These are phyloP conservation scores for Ancistrus triradiatus DNA, from an alignment of 2,113 vertebrate species.

Conservation along the genomic window DNA sequence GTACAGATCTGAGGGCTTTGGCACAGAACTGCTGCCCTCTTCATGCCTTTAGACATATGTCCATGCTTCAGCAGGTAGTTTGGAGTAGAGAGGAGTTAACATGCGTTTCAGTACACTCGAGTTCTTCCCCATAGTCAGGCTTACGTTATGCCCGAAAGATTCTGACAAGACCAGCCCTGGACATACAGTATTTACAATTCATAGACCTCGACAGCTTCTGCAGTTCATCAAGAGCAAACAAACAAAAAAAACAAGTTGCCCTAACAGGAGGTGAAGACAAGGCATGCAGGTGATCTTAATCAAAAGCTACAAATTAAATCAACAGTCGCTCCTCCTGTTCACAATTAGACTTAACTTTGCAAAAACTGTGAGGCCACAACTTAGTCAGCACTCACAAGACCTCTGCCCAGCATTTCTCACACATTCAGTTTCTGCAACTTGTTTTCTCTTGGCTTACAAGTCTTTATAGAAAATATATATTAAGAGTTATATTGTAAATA, in stretches of 20 bases:
- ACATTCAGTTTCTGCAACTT: not conserved
- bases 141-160: not conserved
- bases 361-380: slow-evolving; percentile 31
- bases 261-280: slow-evolving; percentile 19
- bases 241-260: too few species aligned
- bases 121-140: slow-evolving; percentile 16
- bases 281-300: slow-evolving; percentile 40
- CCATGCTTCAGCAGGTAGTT: slow-evolving; percentile 39
- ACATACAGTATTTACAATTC: slow-evolving; percentile 36
- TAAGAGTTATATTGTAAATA: slow-evolving; percentile 58
- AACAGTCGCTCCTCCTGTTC: slow-evolving; percentile 26
- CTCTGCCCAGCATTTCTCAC: not conserved
- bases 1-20: slow-evolving; percentile 36
- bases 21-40: slow-evolving; percentile 31
- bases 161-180: not conserved
- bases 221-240: slow-evolving; percentile 40
- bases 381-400: slow-evolving; percentile 34
- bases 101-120: slow-evolving; percentile 44
- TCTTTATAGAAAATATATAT: slow-evolving; percentile 63
- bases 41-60: slow-evolving; percentile 41
- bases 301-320: slow-evolving; percentile 46
- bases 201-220: slow-evolving; percentile 38
- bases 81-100: slow-evolving; percentile 22
- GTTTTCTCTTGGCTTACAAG: slow-evolving; percentile 60
- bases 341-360: slow-evolving; percentile 36